Conservation (phyloP, 2,113 vertebrate genomes). For the Lagopus leucura region DNA sequence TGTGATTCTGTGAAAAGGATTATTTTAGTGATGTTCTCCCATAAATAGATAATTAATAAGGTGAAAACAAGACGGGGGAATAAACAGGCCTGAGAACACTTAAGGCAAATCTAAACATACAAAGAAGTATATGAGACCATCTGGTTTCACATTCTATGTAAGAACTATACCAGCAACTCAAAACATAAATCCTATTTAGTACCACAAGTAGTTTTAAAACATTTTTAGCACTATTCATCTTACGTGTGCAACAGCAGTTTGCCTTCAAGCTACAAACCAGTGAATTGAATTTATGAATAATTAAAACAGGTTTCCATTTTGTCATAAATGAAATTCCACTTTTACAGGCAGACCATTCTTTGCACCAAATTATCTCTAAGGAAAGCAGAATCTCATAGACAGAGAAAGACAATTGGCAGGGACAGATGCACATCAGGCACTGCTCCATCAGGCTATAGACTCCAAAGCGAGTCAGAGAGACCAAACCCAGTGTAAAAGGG, state of each 20-base stretch:
- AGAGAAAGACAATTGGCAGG: neutral
- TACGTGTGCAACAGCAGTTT: neutral
- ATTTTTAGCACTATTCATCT: neutral
- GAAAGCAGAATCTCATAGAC: neutral
- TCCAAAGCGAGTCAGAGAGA: neutral
- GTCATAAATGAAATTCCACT: neutral
- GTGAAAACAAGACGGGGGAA: neutral
- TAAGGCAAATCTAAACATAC: neutral
- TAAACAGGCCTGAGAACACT: neutral
- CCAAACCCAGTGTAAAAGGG: neutral
- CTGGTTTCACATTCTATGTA: neutral
- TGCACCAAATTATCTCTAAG: neutral
- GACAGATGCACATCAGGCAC: neutral
- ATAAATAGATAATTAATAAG: neutral
- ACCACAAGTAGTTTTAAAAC: neutral
- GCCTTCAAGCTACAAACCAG: neutral
- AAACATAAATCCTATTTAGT: neutral
- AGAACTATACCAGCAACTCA: neutral
- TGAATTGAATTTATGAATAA: neutral
- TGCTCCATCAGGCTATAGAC: neutral
- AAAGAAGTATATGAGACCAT: neutral
- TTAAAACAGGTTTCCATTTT: neutral
- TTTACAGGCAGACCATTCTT: neutral
- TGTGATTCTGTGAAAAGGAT: neutral
- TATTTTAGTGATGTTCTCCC: neutral